Evolutionary conservation across 2,888 invertebrate species (phyloP).

Genomic region (Conops quadrifasciatus): DNA sequence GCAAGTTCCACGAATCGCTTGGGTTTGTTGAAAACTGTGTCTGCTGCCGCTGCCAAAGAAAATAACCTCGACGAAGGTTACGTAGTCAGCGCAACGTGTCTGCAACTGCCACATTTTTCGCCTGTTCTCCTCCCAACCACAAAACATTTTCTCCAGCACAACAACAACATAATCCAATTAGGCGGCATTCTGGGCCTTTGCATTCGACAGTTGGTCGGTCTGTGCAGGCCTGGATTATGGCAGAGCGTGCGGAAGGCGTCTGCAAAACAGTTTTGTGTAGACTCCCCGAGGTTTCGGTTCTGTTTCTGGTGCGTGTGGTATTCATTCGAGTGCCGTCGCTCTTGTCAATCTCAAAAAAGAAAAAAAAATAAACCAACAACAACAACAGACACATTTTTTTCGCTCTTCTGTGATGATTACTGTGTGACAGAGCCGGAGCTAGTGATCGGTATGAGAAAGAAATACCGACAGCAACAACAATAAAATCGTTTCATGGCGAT

Average conservation of each 20-base stretch:
- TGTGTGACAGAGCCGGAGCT: constrained; percentile 31
- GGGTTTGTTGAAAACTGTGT: constrained; percentile 31
- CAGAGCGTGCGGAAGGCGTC: constrained; percentile 47
- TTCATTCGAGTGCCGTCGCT: constrained; percentile 45
- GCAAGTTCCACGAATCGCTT: constrained; percentile 32
- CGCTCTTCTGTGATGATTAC: constrained; percentile 35
- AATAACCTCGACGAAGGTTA: constrained; percentile 49
- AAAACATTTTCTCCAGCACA: constrained; percentile 8
- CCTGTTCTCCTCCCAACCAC: constrained; percentile 20
- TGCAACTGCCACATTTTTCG: constrained; percentile 11
- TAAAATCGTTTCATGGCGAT: background rate
- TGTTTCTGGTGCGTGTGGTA: constrained; percentile 48
- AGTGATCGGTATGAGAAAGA: constrained; percentile 29
- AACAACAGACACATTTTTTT: constrained; percentile 27
- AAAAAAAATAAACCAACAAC: constrained; percentile 33
- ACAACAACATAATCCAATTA: constrained; percentile 46
- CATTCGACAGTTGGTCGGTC: background rate
- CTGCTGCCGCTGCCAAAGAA: constrained; percentile 30
- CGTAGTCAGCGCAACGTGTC: background rate
- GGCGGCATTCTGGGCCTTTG: constrained; percentile 39
- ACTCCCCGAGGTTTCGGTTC: constrained; percentile 57
- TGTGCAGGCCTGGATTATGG: constrained; percentile 23
- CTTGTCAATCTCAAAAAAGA: constrained; percentile 35
- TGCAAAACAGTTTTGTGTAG: constrained; percentile 58
- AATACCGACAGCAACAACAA: constrained; percentile 38